Evolutionary conservation across 2,113 vertebrate genomes (phyloP).

Genomic region (Atlantisia rogersi): DNA sequence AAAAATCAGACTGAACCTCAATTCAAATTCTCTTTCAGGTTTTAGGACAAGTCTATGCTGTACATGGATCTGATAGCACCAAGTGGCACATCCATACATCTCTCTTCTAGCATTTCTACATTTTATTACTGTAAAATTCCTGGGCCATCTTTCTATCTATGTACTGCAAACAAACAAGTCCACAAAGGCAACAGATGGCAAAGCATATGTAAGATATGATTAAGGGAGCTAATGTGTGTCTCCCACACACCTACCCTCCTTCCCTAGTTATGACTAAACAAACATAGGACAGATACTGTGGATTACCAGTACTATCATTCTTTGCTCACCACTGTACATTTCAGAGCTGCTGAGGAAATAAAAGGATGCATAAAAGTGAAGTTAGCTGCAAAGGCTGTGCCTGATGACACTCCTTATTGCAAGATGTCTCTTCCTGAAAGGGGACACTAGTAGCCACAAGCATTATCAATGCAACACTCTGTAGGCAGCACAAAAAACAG

Average conservation of each 20-base stretch:
- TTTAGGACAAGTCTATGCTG: not conserved
- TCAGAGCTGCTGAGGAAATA: not conserved
- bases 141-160: not conserved
- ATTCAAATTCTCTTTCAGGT: not conserved
- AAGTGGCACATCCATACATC: not conserved
- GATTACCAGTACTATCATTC: not conserved
- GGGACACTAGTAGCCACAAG: not conserved
- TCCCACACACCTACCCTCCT: constrained; percentile 28
- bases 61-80: not conserved
- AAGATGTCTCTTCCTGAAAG: not conserved
- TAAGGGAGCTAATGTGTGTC: constrained; percentile 19
- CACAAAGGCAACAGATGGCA: constrained; percentile 46
- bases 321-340: not conserved
- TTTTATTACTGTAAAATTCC: not conserved
- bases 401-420: not conserved
- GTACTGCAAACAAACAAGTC: not conserved
- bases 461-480: not conserved
- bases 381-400: not conserved
- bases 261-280: constrained; percentile 40
- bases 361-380: not conserved
- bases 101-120: not conserved
- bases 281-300: constrained; percentile 19
- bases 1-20: not conserved
- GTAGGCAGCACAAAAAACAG: not conserved
- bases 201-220: constrained; percentile 45